Evolutionary conservation across 2,113 vertebrate species (phyloP).

Genomic region (Neodon shergylaensis): DNA sequence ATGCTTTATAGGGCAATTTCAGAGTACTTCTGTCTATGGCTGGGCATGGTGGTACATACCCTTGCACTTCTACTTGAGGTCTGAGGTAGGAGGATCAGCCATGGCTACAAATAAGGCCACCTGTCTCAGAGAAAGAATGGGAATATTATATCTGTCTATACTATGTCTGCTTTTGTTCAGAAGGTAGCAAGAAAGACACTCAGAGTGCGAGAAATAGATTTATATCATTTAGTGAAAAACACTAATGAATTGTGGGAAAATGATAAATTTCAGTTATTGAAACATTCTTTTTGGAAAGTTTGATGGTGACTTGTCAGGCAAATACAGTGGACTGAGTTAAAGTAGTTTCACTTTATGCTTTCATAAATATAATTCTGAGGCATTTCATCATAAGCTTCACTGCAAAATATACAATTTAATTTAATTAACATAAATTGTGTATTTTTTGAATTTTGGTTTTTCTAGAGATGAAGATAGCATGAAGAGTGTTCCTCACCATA

Average conservation of each 20-base stretch:
- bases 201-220: neutral
- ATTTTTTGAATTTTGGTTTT: conserved; percentile 60
- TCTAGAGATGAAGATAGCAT: conserved; percentile 88
- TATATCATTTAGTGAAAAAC: neutral
- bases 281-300: conserved; percentile 39
- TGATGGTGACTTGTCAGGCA: neutral
- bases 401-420: neutral
- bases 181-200: neutral
- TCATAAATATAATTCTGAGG: conserved; percentile 23
- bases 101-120: neutral
- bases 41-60: neutral
- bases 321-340: neutral
- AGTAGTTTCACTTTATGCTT: neutral
- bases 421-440: conserved; percentile 32
- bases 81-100: neutral
- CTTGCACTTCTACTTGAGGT: too few species aligned
- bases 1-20: neutral
- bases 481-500: conserved; percentile 82
- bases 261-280: neutral
- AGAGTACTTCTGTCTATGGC: neutral
- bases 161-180: neutral
- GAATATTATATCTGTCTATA: neutral
- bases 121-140: neutral
- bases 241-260: neutral
- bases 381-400: neutral